These are phyloP conservation scores for Temnothorax nylanderi DNA, from an alignment of 1,140 invertebrate genomes.

Conservation along the genomic window DNA sequence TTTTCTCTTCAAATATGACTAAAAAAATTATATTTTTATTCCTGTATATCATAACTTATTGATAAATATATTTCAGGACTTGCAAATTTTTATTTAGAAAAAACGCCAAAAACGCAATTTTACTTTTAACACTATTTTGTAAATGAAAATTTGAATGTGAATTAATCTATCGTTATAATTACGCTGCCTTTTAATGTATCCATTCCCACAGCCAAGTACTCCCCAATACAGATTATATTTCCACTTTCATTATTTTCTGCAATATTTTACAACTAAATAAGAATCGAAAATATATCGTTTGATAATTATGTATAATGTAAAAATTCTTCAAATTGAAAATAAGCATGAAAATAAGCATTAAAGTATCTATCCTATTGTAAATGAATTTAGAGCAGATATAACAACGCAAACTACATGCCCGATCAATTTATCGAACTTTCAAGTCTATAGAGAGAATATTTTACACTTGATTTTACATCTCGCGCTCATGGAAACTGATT, in stretches of 20 bases:
- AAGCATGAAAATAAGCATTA: not conserved
- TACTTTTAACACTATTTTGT: not conserved
- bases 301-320: not conserved
- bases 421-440: slow-evolving; percentile 18
- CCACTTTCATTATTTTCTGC: not conserved
- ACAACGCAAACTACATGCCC: not conserved
- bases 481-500: not conserved
- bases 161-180: not conserved
- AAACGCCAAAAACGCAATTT: not conserved
- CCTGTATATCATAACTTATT: not conserved
- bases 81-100: not conserved
- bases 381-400: not conserved
- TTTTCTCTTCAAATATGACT: not conserved
- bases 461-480: not conserved
- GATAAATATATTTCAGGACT: not conserved
- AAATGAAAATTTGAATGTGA: not conserved
- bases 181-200: not conserved
- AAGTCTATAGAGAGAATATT: not conserved
- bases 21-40: not conserved
- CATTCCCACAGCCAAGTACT: not conserved
- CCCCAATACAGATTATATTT: not conserved
- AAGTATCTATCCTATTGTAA: not conserved
- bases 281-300: not conserved
- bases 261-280: not conserved
- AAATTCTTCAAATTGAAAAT: not conserved